Evolutionary conservation across 2,113 vertebrate species (phyloP).

Genomic region (Pterophyllum scalare): DNA sequence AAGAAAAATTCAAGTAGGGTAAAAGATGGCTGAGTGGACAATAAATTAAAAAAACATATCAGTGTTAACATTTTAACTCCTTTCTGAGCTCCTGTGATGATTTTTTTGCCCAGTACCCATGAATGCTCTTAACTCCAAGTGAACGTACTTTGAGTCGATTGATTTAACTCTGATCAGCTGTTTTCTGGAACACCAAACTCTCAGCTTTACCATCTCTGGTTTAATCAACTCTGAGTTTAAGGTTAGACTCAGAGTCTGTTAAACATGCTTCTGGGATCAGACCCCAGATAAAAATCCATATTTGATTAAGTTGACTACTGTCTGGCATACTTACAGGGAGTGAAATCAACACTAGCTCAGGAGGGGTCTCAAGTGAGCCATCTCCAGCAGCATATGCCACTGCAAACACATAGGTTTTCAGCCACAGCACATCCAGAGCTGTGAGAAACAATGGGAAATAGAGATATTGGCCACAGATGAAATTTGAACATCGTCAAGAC

Average conservation of each 20-base stretch:
- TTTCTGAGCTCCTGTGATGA: background rate
- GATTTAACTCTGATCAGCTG: background rate
- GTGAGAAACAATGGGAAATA: slow-evolving; percentile 12
- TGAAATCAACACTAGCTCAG: slow-evolving; percentile 91
- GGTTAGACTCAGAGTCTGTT: background rate
- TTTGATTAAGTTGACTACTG: background rate
- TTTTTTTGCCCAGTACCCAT: rapidly evolving
- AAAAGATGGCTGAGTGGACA: background rate
- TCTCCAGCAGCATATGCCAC: slow-evolving; percentile 92
- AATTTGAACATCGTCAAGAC: background rate
- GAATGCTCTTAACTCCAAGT: background rate
- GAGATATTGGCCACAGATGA: background rate
- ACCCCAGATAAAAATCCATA: slow-evolving; percentile 8
- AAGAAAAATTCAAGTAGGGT: background rate
- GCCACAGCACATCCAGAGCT: slow-evolving; percentile 96
- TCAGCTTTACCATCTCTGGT: no score
- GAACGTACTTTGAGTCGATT: no score
- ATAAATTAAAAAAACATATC: background rate
- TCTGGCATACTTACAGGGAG: slow-evolving; percentile 85
- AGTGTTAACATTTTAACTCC: no score
- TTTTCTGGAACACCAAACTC: no score
- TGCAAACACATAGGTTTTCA: slow-evolving; percentile 91
- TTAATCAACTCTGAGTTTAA: no score
- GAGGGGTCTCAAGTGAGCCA: slow-evolving; percentile 89
- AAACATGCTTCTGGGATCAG: background rate